A percentile compares a stretch with the other conserved stretches of the same genome.
Evolutionary conservation across 2,888 invertebrate genomes (phyloP).

Genomic region (Abrostola triplasia): DNA sequence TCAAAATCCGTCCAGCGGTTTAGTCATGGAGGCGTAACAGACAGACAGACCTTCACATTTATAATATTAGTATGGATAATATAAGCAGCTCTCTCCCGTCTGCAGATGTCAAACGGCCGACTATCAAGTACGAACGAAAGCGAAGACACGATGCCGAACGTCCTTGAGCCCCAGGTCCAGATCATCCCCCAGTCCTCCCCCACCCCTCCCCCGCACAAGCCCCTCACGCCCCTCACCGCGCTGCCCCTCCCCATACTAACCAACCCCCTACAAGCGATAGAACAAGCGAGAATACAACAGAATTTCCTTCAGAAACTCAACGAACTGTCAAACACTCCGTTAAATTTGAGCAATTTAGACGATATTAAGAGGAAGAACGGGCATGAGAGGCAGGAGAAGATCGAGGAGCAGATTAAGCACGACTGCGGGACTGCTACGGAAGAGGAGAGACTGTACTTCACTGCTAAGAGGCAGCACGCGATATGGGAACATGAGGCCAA

Average conservation of each 20-base stretch:
- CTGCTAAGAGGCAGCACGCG: slow-evolving; percentile 84
- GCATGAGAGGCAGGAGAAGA: slow-evolving; percentile 65
- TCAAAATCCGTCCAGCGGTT: too few species aligned
- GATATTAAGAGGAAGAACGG: slow-evolving; percentile 69
- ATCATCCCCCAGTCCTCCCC: slow-evolving; percentile 82
- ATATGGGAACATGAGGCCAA: slow-evolving; percentile 86
- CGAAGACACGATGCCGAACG: slow-evolving; percentile 85
- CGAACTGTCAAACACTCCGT: slow-evolving; percentile 82
- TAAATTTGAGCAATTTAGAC: slow-evolving; percentile 83
- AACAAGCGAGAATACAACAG: slow-evolving; percentile 82
- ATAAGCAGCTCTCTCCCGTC: neutral
- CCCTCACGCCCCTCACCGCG: slow-evolving; percentile 55
- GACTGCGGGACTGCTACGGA: slow-evolving; percentile 76
- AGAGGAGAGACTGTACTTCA: slow-evolving; percentile 80
- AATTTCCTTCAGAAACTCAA: slow-evolving; percentile 80
- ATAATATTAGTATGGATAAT: too few species aligned
- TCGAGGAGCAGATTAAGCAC: slow-evolving; percentile 68
- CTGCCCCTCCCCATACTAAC: slow-evolving; percentile 65
- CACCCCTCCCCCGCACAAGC: slow-evolving; percentile 67
- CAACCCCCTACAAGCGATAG: slow-evolving; percentile 79
- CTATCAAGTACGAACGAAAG: slow-evolving; percentile 86
- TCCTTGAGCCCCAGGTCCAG: slow-evolving; percentile 83
- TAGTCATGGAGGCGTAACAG: too few species aligned
- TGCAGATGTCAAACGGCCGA: slow-evolving; percentile 86
- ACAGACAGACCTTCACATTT: too few species aligned